phyloP scores from a whole-genome alignment of 2,113 vertebrate genomes.

The Cyanoramphus novaezelandiae region DNA sequence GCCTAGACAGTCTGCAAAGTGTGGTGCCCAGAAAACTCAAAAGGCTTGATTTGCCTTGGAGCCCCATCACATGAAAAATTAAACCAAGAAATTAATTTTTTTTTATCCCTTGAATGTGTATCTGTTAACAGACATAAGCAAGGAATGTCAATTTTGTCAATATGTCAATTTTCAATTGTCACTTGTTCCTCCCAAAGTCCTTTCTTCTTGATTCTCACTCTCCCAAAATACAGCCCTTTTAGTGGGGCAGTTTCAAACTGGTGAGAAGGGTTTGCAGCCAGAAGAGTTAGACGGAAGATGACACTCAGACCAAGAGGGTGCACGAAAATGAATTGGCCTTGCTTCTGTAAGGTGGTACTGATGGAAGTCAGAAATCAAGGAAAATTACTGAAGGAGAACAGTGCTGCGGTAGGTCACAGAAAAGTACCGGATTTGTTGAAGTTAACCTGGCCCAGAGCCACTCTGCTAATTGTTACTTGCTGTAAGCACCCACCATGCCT shows the following conservation, averaged over 20 bases:
- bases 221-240: not conserved
- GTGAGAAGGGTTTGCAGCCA: not conserved
- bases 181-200: not conserved
- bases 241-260: not conserved
- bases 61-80: not conserved
- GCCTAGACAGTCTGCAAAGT: no score
- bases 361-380: not conserved
- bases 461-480: not conserved
- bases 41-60: not conserved
- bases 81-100: not conserved
- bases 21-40: no score
- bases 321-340: not conserved
- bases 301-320: not conserved
- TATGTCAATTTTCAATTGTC: not conserved
- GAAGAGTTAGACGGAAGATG: not conserved
- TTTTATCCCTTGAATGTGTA: not conserved
- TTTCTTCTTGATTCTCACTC: not conserved
- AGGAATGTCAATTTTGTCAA: not conserved
- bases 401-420: not conserved
- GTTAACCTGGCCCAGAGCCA: not conserved
- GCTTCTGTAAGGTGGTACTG: not conserved
- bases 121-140: not conserved
- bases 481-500: not conserved
- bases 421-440: not conserved
- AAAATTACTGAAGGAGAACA: slow-evolving; percentile 8